Evolutionary conservation across 2,113 vertebrate species (phyloP).

Genomic region (Pseudorasbora parva): DNA sequence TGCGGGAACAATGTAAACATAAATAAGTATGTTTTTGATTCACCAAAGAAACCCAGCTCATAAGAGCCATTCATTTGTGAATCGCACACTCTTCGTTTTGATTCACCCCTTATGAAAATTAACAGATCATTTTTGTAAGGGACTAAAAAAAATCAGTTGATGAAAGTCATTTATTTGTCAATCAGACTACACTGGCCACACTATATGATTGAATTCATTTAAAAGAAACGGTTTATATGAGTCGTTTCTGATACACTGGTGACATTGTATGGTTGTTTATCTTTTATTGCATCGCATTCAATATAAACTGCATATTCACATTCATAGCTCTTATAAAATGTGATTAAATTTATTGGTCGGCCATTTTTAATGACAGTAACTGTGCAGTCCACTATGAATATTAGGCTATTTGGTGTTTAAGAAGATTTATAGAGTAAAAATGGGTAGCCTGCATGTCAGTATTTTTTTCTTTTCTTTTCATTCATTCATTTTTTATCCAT

Average conservation of each 20-base stretch:
- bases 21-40: neutral
- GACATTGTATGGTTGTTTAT: neutral
- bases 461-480: neutral
- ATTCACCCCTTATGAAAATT: too few species aligned
- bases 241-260: neutral
- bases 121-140: too few species aligned
- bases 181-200: neutral
- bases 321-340: neutral
- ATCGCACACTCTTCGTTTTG: neutral
- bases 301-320: neutral
- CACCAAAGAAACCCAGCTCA: neutral
- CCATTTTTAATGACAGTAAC: neutral
- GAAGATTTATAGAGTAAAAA: neutral
- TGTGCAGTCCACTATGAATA: neutral
- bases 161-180: neutral
- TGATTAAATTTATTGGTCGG: neutral
- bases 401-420: neutral
- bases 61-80: neutral
- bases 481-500: constrained; percentile 40
- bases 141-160: neutral
- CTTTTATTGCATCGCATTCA: neutral
- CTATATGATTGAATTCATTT: neutral
- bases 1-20: too few species aligned
- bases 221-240: too few species aligned
- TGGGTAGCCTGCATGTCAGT: neutral